Base-by-base conservation (phyloP, 2,888 invertebrate genomes). In the Clanis bilineata region DNA sequence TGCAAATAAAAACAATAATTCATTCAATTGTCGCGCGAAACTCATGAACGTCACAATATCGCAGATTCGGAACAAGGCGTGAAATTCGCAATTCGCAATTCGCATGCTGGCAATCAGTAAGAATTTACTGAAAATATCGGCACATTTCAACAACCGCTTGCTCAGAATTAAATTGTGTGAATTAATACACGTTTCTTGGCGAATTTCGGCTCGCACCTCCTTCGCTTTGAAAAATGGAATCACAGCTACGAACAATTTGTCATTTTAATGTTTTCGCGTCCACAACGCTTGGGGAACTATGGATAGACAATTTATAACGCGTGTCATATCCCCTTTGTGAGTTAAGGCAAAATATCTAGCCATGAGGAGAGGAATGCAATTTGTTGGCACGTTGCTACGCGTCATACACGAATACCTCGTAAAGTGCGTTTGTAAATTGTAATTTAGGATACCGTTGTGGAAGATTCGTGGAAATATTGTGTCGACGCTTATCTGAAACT, bases 221-320 rank as follows among this genome's bases (percentile, higher is more conserved):
- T 83, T 80, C 77, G 71, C 66, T 64, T 72, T 86, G 86, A 87
- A 86, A 86, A 87, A 88, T 88, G 82, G 82, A 82, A 84, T 82
- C 79, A 78, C 75, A 77, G 82, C 79, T 74, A 79, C 79, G 74
- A 78, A 83, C 85, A 76, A 88, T 87, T 86, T 86, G 86, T 87
- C 86, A 88, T 88, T 87, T 85, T 86, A 85, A 88, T 86, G 85
- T 81, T 81, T 80, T 81, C 80, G 73, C 81, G 83, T 83, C 80
- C 76, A 74, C 83, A 76, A 71, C 77, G 73, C 73, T 72, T 69
- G 69, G 65, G 65, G 72, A 72, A 79, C 77, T 83, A 83, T 82
- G 79, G 79, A 80, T 82, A 79, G 77, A 82, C 78, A 73, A 83
- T 85, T 84, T 85, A 82, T 84, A 80, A 82, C 73, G 66, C 73